Evolutionary conservation across 1,140 invertebrate species (phyloP), one percentile per base, ranked within the genome.

Genomic region (Drosophila lini): DNA sequence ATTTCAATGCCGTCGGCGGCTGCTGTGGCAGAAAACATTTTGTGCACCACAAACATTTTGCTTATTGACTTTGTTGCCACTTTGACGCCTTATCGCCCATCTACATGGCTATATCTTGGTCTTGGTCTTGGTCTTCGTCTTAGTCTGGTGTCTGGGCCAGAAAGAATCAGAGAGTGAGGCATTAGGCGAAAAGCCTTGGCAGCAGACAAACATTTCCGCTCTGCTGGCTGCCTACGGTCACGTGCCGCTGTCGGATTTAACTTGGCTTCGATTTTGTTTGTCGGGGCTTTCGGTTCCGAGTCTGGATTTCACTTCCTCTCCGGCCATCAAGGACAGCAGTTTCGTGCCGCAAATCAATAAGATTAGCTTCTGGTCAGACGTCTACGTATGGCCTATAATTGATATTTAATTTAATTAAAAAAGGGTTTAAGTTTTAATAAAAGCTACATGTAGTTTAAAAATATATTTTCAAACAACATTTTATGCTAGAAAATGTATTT

Each of bases 11-110:
- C 80, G 45, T 73, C 45, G 74, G 80, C 79, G 74, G 80, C 79
- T 69, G 31, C 79, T 69, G 31, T 71, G 65, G 55, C 65, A 59
- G 28, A 22, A 38, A 52, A 70, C 78, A 76, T 71, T 81, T 61
- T 61, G 64, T 76, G 48, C 68, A 56, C 60, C 48, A 62, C 55
- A 61, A 67, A 55, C 57, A 57, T 78, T 77, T 78, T 81, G 58
- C 74, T 75, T 65, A 75, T 79, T 70, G 71, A 85, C 78, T 85
- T 81, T 81, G 60, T 64, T 81, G 61, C 60, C 59, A 63, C 61
- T 70, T 78, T 80, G 81, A 80, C 78, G 84, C 71, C 80, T 89
- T 89, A 89, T 88, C 84, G 60, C 64, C 50, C 69, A 70, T 81
- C 79, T 81, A 40, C 65, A 71, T 57, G 62, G 75, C 25, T 78